Conservation (phyloP, 2,797 vertebrate genomes). For the Prionace glauca region DNA sequence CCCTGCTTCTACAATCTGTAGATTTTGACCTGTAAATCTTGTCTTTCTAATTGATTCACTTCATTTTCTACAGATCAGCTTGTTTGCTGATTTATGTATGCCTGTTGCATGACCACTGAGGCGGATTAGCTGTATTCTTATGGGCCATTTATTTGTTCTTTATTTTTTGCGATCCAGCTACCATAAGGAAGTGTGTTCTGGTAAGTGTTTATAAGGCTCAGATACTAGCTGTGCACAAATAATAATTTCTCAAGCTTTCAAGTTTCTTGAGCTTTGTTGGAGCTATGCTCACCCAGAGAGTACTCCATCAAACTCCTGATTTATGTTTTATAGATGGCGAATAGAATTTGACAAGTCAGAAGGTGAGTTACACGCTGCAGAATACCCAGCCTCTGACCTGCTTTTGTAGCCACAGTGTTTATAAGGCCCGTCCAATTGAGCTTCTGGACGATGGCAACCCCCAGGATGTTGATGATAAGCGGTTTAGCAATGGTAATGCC, state of each 20-base stretch:
- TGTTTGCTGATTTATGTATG: background rate
- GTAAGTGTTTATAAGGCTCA: background rate
- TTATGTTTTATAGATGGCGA: background rate
- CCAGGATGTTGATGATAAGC: background rate
- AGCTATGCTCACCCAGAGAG: background rate
- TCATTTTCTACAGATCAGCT: background rate
- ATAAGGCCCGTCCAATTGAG: background rate
- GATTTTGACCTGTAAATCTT: background rate
- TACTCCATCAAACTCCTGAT: background rate
- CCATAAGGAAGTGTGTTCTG: background rate
- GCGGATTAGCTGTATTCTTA: background rate
- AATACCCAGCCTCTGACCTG: background rate
- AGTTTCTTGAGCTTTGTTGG: background rate
- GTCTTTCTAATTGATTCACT: background rate
- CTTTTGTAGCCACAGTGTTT: background rate
- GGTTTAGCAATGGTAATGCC: background rate
- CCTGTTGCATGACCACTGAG: background rate
- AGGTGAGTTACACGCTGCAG: background rate
- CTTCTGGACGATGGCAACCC: background rate
- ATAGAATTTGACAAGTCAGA: background rate
- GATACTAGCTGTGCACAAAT: background rate
- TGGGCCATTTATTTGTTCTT: background rate
- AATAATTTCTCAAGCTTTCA: background rate
- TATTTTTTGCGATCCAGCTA: background rate
- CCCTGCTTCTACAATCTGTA: background rate